Evolutionary conservation across 2,797 vertebrate genomes (phyloP), one percentile per base, ranked within the genome.

Genomic region (Arctocebus calabarensis): DNA sequence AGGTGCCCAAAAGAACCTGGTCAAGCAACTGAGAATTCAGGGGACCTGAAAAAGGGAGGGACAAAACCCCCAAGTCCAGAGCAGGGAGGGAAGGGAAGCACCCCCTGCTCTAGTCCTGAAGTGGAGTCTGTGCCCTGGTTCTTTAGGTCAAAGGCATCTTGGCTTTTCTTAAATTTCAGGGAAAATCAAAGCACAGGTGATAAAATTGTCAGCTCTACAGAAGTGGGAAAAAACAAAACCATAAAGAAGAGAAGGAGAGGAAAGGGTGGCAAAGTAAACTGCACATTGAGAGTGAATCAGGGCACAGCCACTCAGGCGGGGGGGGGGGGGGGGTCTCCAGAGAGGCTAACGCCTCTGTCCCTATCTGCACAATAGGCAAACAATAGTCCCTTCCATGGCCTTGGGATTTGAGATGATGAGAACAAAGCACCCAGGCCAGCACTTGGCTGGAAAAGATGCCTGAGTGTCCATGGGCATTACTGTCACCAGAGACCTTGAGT

Each of bases 321-420:
- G 2, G 48, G 4, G 73, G 17, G n/a, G 32, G 29, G 2, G 48
- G 4, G 73, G 17, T 34, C 29, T 77, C 23, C 7, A 32, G 14
- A 83, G 32, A 82, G 16, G 25, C 82, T 11, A 0, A 0, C 27
- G 48, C 40, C 40, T 91, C 64, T 29, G 8, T 89, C 25, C 71
- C 22, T 9, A 2, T 16, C 43, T 19, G 23, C 43, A 32, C 61
- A 37, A 6, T 16, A 9, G 55, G 29, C 2, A 2, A n/a, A 43
- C 3, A 3, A 9, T 6, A 29, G 2, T 4, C 13, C 64, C 5
- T 16, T 70, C 81, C 0, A 2, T 13, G 61, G 8, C 48, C 7
- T 1, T 37, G 62, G 61, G 13, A 68, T 75, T 19, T 25, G 29
- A 45, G 25, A 16, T 10, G 1, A 59, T 1, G 22, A 40, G 19